A percentile compares a stretch with the other conserved stretches of the same genome.
These are phyloP conservation scores for Uropsilus gracilis DNA, from an alignment of 2,113 vertebrate species.

Conservation along the genomic window DNA sequence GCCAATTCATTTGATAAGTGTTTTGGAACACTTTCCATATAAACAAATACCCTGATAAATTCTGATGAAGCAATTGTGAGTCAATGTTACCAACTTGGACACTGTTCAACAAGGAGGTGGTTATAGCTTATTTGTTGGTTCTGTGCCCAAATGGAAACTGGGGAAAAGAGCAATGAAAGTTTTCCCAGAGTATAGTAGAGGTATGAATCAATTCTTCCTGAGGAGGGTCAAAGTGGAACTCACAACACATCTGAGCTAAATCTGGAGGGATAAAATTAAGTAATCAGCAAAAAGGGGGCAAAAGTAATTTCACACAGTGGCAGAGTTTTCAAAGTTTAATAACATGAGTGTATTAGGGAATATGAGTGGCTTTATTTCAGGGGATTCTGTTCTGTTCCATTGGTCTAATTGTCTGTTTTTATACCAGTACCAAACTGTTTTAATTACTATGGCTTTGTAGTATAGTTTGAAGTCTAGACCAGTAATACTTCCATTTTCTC, in stretches of 20 bases:
- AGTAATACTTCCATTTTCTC: too few relatives aligned
- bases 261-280: not conserved
- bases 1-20: not conserved
- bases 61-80: not conserved
- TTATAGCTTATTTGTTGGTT: not conserved
- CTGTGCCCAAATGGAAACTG: slow-evolving; percentile 2
- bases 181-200: not conserved
- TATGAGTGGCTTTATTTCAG: too few relatives aligned
- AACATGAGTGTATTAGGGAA: not conserved
- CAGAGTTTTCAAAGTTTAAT: not conserved
- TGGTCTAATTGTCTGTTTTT: too few relatives aligned
- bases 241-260: not conserved
- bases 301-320: not conserved
- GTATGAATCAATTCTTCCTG: not conserved
- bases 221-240: not conserved
- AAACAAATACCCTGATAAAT: not conserved
- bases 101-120: not conserved
- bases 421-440: too few relatives aligned
- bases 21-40: not conserved
- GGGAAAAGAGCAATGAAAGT: not conserved
- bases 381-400: too few relatives aligned
- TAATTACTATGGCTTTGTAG: too few relatives aligned
- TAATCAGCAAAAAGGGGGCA: not conserved
- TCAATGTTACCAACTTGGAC: not conserved
- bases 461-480: too few relatives aligned